Conservation (phyloP, 2,113 vertebrate species). For the Laticauda colubrina region DNA sequence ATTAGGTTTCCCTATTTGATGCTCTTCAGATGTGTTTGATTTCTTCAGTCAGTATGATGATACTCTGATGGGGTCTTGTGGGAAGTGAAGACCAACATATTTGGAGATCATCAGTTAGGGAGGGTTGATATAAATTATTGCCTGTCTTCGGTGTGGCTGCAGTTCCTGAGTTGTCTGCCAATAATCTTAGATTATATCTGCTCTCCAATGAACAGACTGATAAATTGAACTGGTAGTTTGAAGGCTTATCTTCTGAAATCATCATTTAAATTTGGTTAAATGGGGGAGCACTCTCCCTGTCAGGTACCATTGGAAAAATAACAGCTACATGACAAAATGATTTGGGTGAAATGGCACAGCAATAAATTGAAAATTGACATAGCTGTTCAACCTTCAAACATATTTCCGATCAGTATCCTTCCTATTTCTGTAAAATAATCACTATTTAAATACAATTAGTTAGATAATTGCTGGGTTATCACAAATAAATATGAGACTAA, state of each 20-base stretch:
- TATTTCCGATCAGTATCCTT: background rate
- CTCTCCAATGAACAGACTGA: conserved; percentile 13
- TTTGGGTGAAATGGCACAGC: background rate
- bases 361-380: background rate
- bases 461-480: background rate
- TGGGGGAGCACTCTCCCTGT: too few relatives aligned
- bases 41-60: background rate
- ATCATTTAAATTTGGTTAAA: background rate
- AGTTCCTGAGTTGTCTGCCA: background rate
- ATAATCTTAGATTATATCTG: background rate
- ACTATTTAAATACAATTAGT: background rate
- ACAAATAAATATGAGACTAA: background rate
- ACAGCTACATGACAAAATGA: background rate
- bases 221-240: conserved; percentile 13
- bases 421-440: background rate
- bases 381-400: background rate
- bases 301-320: background rate
- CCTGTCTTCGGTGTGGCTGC: background rate
- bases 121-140: background rate
- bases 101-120: background rate
- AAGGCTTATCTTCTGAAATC: background rate
- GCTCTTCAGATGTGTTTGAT: background rate
- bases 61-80: background rate
- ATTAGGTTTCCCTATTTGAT: background rate
- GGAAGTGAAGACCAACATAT: background rate